Evolutionary conservation across 1,140 invertebrate species (phyloP).

Genomic region (Telenomus remus): DNA sequence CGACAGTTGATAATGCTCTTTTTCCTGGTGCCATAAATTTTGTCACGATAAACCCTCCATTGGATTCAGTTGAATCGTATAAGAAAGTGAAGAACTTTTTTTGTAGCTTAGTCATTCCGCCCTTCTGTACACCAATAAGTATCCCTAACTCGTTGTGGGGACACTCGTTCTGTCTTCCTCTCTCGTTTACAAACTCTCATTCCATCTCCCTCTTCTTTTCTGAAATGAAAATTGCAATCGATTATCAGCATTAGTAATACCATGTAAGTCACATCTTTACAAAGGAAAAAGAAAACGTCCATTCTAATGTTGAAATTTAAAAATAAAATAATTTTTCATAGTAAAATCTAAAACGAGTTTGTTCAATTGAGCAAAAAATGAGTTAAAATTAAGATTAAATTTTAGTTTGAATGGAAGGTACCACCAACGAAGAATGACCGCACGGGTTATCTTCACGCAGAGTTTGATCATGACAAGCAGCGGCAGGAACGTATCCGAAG

Average conservation of each 20-base stretch:
- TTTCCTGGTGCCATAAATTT: conserved; percentile 51
- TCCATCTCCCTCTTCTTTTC: conserved; percentile 61
- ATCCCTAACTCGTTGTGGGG: conserved; percentile 57
- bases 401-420: background rate
- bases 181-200: conserved; percentile 18
- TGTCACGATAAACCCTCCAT: conserved; percentile 44
- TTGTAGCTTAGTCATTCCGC: conserved; percentile 66
- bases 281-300: conserved; percentile 7
- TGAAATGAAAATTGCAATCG: conserved; percentile 72
- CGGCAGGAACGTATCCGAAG: conserved; percentile 22
- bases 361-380: too few species aligned
- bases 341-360: too few species aligned
- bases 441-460: conserved; percentile 35
- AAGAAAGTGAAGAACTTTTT: conserved; percentile 59
- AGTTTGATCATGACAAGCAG: conserved; percentile 25
- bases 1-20: conserved; percentile 50
- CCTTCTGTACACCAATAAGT: conserved; percentile 38
- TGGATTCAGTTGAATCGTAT: conserved; percentile 46
- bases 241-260: conserved; percentile 57
- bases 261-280: conserved; percentile 18
- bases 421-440: conserved; percentile 27
- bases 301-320: background rate
- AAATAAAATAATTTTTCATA: too few species aligned
- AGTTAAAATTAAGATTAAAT: too few species aligned
- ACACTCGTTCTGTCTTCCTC: conserved; percentile 35